Base-by-base conservation (phyloP, 2,113 vertebrate species). In the Xenopus laevis region DNA sequence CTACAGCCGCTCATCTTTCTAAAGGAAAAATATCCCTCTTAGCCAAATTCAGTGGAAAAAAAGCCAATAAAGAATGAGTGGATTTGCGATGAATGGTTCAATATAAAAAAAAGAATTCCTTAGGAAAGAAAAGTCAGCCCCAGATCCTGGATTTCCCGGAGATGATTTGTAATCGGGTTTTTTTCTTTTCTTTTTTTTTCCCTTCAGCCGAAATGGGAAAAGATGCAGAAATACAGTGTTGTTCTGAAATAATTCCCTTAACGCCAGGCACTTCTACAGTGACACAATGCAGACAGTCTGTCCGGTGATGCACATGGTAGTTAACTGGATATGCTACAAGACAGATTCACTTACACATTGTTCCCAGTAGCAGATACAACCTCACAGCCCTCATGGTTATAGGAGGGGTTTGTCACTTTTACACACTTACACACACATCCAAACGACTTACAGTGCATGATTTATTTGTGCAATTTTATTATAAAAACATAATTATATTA, bases 1-100 rank as follows among this genome's bases (percentile, higher is more conserved):
- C 95, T 92, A 89, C 97, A 98, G 91, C 94, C 90, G 78, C 92
- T 98, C 95, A 96, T 96, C 82, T 89, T 92, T 87, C 81, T 87
- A 88, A 81, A 65, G 0, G 58, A n/a, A 79, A 78, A 23, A 60
- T 23, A 60, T 80, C 86, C 86, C 89, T 84, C 58, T 79, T 77
- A 78, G 33, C 77, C 69, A 81, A 87, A 79, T 83, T 81, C 62
- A 55, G 84, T 84, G 84, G 79, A 27, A n/a, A 0, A 27, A 10
- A 10, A 40, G 33, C 33, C 33, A 0, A 23, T 13, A 45, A 57
- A 68, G 33, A 67, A 65, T 74, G 62, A 65, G 44, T 45, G 81
- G 7, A 5, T 8, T 55, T 55, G 15, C 13, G 16, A 8, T 16
- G 15, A n/a, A 9, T 18, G 16, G 53, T 40, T 40, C 53, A 18